Evolutionary conservation across 2,113 vertebrate genomes (phyloP), one percentile per base, ranked within the genome.

Genomic region (Tor tambroides): DNA sequence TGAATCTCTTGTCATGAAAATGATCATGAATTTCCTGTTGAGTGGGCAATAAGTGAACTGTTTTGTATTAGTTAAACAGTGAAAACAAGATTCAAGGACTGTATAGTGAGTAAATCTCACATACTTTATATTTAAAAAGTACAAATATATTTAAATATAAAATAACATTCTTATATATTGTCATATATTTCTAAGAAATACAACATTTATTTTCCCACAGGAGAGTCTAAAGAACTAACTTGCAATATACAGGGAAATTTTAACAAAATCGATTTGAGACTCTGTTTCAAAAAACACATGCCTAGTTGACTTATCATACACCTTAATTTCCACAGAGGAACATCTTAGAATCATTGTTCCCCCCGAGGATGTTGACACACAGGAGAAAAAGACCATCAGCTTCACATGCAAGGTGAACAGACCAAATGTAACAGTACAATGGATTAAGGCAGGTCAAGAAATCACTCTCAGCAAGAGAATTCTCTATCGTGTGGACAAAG

Each of bases 321-420:
- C 38, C 46, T 84, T 85, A 71, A 19, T 74, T 38, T 83, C 69
- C 89, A 91, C 96, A 99, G 98, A 97, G 95, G 98, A 99, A 92
- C 97, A 97, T 86, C 95, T 99, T 84, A 96, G 92, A 92, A 98
- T 99, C 59, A 80, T 98, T 86, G 96, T 97, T 69, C 98, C 98
- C 82, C 96, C 97, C 88, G 96, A 98, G 92, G 98, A 99, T 88
- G 94, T 97, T 74, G 98, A 99, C 94, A 99, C 98, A 32, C 98
- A 98, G 95, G 98, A 99, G 92, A 99, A 99, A 94, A 99, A 96
- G 87, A 95, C 96, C 0, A 94, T 97, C 88, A 97, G 95, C 67
- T 99, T 99, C 95, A 96, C 96, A 91, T 99, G 98, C 90, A 99
- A 99, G 93, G 98, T 99, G 80, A 99, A 99, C 92, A 95, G 96